Evolutionary conservation across 2,797 vertebrate species (phyloP).

Genomic region (Cetoscarus ocellatus): DNA sequence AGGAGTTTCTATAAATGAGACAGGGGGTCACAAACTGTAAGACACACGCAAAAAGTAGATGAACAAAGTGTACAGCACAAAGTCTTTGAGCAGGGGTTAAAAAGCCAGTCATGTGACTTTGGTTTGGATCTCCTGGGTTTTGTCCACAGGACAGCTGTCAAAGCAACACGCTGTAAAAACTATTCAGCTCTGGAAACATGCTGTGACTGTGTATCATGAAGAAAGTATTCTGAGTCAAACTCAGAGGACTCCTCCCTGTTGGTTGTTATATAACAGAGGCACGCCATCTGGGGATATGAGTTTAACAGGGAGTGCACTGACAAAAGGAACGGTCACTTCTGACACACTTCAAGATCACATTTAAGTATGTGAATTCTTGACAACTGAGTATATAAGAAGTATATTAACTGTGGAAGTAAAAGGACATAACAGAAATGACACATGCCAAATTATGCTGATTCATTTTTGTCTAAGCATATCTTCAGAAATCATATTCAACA

Average conservation of each 20-base stretch:
- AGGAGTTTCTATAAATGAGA: slow-evolving; percentile 41
- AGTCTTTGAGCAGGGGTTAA: slow-evolving; percentile 11
- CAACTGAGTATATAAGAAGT: no score
- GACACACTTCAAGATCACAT: slow-evolving; percentile 4
- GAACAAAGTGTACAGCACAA: slow-evolving; percentile 19
- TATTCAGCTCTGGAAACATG: slow-evolving; percentile 19
- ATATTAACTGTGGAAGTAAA: background rate
- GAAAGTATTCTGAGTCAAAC: slow-evolving; percentile 20
- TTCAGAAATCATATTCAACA: no score
- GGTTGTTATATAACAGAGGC: slow-evolving; percentile 59
- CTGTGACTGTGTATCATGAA: slow-evolving; percentile 12
- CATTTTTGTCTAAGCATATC: no score
- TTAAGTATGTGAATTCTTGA: background rate
- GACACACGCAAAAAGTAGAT: slow-evolving; percentile 13
- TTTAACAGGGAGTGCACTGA: slow-evolving; percentile 54
- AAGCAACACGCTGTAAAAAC: slow-evolving; percentile 20
- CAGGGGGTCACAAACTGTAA: slow-evolving; percentile 17
- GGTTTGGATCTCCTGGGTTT: slow-evolving; percentile 19
- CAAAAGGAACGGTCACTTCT: slow-evolving; percentile 42
- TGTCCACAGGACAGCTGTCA: slow-evolving; percentile 50
- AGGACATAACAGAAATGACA: no score
- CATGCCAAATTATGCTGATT: no score
- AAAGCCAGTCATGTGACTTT: slow-evolving; percentile 41
- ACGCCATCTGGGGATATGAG: slow-evolving; percentile 41
- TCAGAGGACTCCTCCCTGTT: slow-evolving; percentile 48